These are phyloP conservation scores for Temnothorax ravouxi DNA, from an alignment of 2,888 invertebrate species.

Conservation along the genomic window DNA sequence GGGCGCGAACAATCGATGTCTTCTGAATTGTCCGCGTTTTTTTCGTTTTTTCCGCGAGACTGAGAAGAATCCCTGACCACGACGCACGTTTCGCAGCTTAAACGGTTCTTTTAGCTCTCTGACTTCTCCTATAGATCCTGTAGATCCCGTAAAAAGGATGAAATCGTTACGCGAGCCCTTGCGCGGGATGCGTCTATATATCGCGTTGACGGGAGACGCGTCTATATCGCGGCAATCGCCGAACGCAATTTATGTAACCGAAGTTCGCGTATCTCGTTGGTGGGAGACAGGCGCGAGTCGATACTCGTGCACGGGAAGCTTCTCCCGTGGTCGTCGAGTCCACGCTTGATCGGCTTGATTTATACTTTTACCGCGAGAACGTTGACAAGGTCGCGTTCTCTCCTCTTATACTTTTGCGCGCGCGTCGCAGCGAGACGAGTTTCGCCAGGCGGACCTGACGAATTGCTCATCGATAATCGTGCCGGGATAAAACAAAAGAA, in stretches of 20 bases:
- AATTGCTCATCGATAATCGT: slow-evolving; percentile 1
- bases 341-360: slow-evolving; percentile 37
- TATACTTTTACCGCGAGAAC: slow-evolving; percentile 46
- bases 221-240: slow-evolving; percentile 6
- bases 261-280: slow-evolving; percentile 26
- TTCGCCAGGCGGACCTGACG: not conserved
- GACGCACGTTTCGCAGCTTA: not conserved
- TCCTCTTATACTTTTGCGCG: slow-evolving; percentile 7
- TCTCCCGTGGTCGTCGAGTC: slow-evolving; percentile 37
- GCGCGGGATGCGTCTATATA: too few relatives aligned
- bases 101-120: not conserved
- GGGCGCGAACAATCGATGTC: slow-evolving; percentile 31
- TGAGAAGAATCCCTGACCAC: not conserved
- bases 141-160: not conserved
- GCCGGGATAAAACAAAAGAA: not conserved
- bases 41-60: not conserved
- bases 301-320: slow-evolving; percentile 39
- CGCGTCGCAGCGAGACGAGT: not conserved
- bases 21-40: slow-evolving; percentile 12
- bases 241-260: slow-evolving; percentile 41
- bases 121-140: not conserved
- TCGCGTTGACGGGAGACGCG: not conserved
- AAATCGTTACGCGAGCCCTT: not conserved
- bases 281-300: slow-evolving; percentile 42
- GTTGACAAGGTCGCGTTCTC: slow-evolving; percentile 32